phyloP scores from a whole-genome alignment of 2,888 invertebrate species.

The Cerastis leucographa region DNA sequence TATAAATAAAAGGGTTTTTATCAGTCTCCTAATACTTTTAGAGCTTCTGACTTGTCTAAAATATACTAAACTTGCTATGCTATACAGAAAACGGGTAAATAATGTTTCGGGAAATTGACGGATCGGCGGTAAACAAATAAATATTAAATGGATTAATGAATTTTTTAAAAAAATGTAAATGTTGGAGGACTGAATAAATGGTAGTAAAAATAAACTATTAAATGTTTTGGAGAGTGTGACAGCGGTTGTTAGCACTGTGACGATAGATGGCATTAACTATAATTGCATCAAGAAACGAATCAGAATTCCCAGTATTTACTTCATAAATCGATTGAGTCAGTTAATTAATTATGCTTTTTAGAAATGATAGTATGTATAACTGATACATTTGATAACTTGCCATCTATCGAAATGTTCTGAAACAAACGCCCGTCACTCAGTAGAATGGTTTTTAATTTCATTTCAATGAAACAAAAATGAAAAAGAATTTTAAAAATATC shows the following conservation, averaged over 20 bases:
- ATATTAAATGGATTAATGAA: conserved; percentile 47
- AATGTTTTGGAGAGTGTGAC: conserved; percentile 20
- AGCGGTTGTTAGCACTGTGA: conserved; percentile 19
- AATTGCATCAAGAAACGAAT: background rate
- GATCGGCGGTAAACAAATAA: conserved; percentile 66
- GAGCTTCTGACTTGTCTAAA: conserved; percentile 37
- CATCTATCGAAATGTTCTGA: conserved; percentile 16
- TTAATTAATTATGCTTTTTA: background rate
- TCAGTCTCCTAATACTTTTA: conserved; percentile 36
- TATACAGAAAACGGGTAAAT: conserved; percentile 44
- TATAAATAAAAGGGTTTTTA: conserved; percentile 25
- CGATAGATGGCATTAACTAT: conserved; percentile 19
- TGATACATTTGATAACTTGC: background rate
- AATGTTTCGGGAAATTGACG: conserved; percentile 67
- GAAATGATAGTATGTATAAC: background rate
- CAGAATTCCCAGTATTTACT: background rate
- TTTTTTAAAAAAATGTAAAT: conserved; percentile 45
- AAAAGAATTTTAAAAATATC: conserved; percentile 58
- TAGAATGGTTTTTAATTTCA: conserved; percentile 42
- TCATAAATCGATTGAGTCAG: background rate
- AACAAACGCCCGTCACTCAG: conserved; percentile 25
- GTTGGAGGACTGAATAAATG: conserved; percentile 64
- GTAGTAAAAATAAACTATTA: conserved; percentile 51
- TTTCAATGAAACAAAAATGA: conserved; percentile 25
- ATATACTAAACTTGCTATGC: conserved; percentile 39